phyloP scores from a whole-genome alignment of 2,888 invertebrate genomes.

The Enoplolaimus lenunculus region DNA sequence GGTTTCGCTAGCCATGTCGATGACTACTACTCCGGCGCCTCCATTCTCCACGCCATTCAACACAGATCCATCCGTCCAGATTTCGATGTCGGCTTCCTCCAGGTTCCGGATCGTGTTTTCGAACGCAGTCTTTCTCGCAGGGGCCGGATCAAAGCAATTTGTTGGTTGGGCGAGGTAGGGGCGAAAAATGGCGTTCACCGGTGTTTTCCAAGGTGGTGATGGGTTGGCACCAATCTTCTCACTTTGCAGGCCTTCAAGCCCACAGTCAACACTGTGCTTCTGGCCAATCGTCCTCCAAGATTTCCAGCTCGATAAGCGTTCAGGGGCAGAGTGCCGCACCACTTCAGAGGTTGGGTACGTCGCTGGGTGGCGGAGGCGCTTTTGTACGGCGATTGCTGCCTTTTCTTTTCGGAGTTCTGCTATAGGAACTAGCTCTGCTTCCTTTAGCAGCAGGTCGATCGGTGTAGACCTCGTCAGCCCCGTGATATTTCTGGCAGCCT shows the following conservation, averaged over 20 bases:
- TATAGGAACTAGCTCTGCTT: constrained; percentile 2
- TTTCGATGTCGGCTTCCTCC: not conserved
- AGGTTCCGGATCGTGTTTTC: not conserved
- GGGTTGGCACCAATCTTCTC: not conserved
- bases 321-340: not conserved
- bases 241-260: not conserved
- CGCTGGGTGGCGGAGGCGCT: not conserved
- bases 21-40: not conserved
- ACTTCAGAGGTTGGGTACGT: not conserved
- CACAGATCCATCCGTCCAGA: not conserved
- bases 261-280: not conserved
- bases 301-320: not conserved
- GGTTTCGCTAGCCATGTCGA: not conserved
- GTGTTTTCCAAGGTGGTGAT: not conserved
- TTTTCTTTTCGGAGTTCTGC: not conserved
- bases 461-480: not conserved
- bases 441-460: not conserved
- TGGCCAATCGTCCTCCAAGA: not conserved
- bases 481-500: not conserved
- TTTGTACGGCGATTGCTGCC: not conserved
- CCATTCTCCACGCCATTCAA: not conserved
- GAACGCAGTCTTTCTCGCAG: not conserved
- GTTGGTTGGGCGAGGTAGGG: not conserved
- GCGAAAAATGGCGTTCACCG: not conserved
- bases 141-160: not conserved